phyloP scores from a whole-genome alignment of 2,888 invertebrate genomes.

The Melanostoma mellinum region DNA sequence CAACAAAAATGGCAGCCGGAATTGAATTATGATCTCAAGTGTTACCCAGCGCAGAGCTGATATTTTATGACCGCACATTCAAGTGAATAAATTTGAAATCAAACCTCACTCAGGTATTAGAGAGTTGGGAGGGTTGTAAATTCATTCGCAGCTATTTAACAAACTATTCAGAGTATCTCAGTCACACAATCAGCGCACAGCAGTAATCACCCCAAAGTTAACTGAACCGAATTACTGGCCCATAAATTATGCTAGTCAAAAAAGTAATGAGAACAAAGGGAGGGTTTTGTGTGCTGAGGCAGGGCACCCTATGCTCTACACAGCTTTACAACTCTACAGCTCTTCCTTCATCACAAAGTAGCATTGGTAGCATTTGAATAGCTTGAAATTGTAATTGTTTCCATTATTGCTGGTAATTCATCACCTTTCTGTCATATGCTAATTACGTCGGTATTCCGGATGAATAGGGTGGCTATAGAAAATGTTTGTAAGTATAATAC shows the following conservation, averaged over 20 bases:
- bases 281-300: constrained; percentile 19
- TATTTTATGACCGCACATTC: not conserved
- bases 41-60: constrained; percentile 10
- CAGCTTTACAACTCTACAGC: no score
- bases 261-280: constrained; percentile 15
- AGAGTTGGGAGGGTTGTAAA: constrained; percentile 4
- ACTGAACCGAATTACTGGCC: constrained; percentile 52
- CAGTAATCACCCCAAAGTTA: constrained; percentile 52
- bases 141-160: constrained; percentile 39
- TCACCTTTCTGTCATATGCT: constrained; percentile 72
- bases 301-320: constrained; percentile 36
- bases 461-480: constrained; percentile 19
- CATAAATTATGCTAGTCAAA: constrained; percentile 63
- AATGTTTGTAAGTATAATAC: constrained; percentile 19
- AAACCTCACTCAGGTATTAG: constrained; percentile 19
- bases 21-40: constrained; percentile 38
- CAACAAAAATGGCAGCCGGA: constrained; percentile 33
- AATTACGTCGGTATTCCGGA: constrained; percentile 49
- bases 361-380: constrained; percentile 29
- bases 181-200: constrained; percentile 40
- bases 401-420: constrained; percentile 69
- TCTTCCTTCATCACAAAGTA: not conserved
- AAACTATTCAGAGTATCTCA: constrained; percentile 21
- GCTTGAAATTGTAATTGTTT: constrained; percentile 67
- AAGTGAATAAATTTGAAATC: constrained; percentile 9